Evolutionary conservation across 1,140 invertebrate genomes (phyloP).

Genomic region (Hyles euphorbiae): DNA sequence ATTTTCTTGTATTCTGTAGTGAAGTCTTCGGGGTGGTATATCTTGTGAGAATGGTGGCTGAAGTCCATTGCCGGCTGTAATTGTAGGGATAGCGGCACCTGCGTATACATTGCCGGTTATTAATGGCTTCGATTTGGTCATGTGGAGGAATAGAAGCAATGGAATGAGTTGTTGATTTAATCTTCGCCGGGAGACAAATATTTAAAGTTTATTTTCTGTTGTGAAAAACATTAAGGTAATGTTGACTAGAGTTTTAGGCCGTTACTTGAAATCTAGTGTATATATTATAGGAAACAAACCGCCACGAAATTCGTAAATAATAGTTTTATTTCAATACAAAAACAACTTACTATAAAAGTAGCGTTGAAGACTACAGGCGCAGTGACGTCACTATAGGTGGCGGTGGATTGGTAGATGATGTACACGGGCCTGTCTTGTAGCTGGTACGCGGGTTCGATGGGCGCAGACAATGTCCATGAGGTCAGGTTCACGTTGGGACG

Average conservation of each 20-base stretch:
- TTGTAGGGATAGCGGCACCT: conserved; percentile 33
- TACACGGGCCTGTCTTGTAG: conserved; percentile 32
- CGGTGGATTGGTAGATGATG: conserved; percentile 27
- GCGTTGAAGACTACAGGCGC: conserved; percentile 28
- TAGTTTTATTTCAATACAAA: too few relatives aligned
- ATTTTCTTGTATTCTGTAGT: conserved; percentile 34
- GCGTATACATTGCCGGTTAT: background rate
- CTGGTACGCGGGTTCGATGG: conserved; percentile 3
- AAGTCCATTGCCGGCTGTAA: conserved; percentile 26
- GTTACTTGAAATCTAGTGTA: too few relatives aligned
- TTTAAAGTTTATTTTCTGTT: too few relatives aligned
- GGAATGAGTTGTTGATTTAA: too few relatives aligned
- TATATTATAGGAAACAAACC: too few relatives aligned
- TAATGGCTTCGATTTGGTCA: too few relatives aligned
- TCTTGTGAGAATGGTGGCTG: conserved; percentile 42
- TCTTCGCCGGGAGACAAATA: too few relatives aligned
- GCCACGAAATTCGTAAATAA: too few relatives aligned
- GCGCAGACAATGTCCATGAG: conserved; percentile 36
- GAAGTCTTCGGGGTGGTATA: conserved; percentile 39
- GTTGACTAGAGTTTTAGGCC: too few relatives aligned
- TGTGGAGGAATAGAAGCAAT: too few relatives aligned
- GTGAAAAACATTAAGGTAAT: too few relatives aligned
- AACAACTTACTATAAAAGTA: conserved; percentile 28
- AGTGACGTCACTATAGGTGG: conserved; percentile 32
- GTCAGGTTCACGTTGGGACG: conserved; percentile 18